phyloP scores from a whole-genome alignment of 2,113 vertebrate species.

The Silurus meridionalis region DNA sequence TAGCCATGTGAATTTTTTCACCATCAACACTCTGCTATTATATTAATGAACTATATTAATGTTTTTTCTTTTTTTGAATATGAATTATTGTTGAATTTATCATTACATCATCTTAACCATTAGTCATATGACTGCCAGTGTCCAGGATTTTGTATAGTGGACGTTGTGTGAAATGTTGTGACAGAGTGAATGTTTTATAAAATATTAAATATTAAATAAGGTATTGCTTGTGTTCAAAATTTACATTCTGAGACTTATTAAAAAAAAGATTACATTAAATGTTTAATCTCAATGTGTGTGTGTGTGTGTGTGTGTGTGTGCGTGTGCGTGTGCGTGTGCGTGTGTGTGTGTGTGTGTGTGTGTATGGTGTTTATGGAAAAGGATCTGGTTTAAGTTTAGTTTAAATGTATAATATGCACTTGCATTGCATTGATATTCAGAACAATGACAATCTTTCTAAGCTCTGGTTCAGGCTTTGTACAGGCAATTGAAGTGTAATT shows the following conservation, averaged over 20 bases:
- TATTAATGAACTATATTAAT: slow-evolving; percentile 65
- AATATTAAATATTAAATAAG: background rate
- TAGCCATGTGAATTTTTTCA: slow-evolving; percentile 70
- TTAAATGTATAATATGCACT: background rate
- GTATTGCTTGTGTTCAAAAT: background rate
- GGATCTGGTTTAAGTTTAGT: background rate
- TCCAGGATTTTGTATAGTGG: background rate
- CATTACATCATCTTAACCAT: background rate
- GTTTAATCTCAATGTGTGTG: no score
- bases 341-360: no score
- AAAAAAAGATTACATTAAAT: no score
- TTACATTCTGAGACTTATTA: background rate
- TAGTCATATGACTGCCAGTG: background rate
- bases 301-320: no score
- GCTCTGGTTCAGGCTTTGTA: background rate
- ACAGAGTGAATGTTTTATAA: background rate
- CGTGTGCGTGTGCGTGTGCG: no score
- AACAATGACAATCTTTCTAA: background rate
- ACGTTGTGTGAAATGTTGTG: background rate
- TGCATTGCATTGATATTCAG: background rate
- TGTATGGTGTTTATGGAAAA: background rate
- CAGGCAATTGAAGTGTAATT: background rate
- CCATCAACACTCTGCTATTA: slow-evolving; percentile 74
- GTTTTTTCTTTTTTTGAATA: no score
- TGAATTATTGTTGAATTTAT: background rate